Evolutionary conservation across 2,888 invertebrate genomes (phyloP), one percentile per base, ranked within the genome.

Genomic region (Amphipyra tragopoginis): DNA sequence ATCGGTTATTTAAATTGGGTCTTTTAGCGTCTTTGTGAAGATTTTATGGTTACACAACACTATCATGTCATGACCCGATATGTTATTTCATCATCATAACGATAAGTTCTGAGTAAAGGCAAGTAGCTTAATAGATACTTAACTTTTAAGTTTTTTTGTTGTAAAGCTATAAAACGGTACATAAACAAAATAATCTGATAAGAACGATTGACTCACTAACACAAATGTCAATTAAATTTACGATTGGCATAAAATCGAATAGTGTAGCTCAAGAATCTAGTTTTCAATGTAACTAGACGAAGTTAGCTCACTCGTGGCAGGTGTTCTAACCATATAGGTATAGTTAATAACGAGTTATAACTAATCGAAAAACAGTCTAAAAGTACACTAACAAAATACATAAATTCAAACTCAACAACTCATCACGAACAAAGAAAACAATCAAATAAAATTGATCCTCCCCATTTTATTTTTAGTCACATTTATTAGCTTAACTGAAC

Each of bases 401-500:
- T 29, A 29, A 29, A 29, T 21, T 2, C 21, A 29, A 29, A 29
- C 29, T 29, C 7, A 5, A 29, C 29, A 7, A 29, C 29, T 29
- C 29, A 29, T 29, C 29, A 5, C 42, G 36, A 62, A 65, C 43
- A 60, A 60, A 59, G 57, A 74, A 61, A 57, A 62, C 39, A 49
- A 66, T 21, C 21, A 21, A 21, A 21, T 21, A 21, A 21, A 21
- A 21, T 21, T 55, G 59, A n/a, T n/a, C 45, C 44, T 53, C 45
- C 59, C 53, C 57, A 47, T 55, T 66, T 73, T 77, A 79, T 77
- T 63, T 79, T 71, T 73, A 66, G 75, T 71, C 26, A 64, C 73
- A 62, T 79, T 79, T 79, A 79, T 79, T 77, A 75, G 80, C 77
- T 81, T 81, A 82, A 80, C 74, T 66, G 75, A 74, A 79, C 82